phyloP scores from a whole-genome alignment of 2,888 invertebrate genomes.

The Acrobasis suavella region DNA sequence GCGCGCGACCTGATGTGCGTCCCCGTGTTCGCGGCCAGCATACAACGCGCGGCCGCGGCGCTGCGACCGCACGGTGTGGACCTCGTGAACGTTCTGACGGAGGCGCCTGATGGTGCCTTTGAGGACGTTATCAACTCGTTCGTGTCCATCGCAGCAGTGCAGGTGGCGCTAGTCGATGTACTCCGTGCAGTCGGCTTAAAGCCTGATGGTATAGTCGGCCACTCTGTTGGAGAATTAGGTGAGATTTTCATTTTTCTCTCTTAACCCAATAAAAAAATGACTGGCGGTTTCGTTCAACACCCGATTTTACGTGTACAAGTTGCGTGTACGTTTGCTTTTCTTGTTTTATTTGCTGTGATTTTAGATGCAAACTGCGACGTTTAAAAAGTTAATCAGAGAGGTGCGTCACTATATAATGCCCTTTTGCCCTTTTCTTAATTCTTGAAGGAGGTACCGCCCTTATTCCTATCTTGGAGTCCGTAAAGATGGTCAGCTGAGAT shows the following conservation, averaged over 20 bases:
- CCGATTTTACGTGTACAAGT: too few relatives aligned
- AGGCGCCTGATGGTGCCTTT: slow-evolving; percentile 89
- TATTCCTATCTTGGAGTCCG: too few relatives aligned
- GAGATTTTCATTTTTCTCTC: slow-evolving; percentile 28
- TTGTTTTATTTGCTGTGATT: too few relatives aligned
- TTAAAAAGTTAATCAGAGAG: too few relatives aligned
- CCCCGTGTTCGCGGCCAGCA: slow-evolving; percentile 90
- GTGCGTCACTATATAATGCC: too few relatives aligned
- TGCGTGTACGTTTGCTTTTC: too few relatives aligned
- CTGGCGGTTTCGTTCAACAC: too few relatives aligned
- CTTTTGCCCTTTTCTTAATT: too few relatives aligned
- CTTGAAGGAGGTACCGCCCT: too few relatives aligned
- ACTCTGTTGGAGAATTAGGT: slow-evolving; percentile 95
- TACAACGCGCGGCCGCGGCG: slow-evolving; percentile 88
- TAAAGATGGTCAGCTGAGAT: too few relatives aligned
- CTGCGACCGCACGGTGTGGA: slow-evolving; percentile 91
- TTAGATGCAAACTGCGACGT: too few relatives aligned
- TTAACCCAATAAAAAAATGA: neutral
- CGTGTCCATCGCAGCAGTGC: slow-evolving; percentile 96
- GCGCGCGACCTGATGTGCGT: slow-evolving; percentile 92
- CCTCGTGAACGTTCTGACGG: slow-evolving; percentile 89
- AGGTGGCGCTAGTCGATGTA: slow-evolving; percentile 97
- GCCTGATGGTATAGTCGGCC: slow-evolving; percentile 98
- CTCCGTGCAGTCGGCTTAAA: slow-evolving; percentile 88
- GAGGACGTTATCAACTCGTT: slow-evolving; percentile 95